These are phyloP conservation scores for Oxycera nigricornis DNA, from an alignment of 2,888 invertebrate genomes.

Conservation along the genomic window DNA sequence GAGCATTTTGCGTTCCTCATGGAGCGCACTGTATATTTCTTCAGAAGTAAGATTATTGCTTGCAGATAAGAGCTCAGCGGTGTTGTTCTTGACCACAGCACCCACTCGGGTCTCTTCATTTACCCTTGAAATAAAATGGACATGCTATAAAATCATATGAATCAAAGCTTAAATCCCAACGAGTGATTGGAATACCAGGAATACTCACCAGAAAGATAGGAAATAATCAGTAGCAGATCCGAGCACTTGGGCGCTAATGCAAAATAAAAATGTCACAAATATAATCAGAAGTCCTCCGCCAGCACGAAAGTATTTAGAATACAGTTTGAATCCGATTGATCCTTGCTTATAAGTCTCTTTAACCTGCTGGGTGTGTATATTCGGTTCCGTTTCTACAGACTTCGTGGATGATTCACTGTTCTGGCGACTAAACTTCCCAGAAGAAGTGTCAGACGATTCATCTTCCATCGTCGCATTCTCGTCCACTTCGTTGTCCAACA, in stretches of 20 bases:
- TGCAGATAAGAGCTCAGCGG: background rate
- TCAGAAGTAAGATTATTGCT: too few species aligned
- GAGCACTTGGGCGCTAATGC: constrained; percentile 71
- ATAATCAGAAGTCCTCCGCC: constrained; percentile 73
- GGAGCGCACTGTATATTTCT: too few species aligned
- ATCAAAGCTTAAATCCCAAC: background rate
- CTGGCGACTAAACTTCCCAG: constrained; percentile 56
- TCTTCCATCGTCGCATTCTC: constrained; percentile 55
- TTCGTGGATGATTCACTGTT: constrained; percentile 62
- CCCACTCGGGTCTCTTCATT: constrained; percentile 68
- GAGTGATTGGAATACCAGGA: background rate
- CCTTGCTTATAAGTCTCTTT: constrained; percentile 71
- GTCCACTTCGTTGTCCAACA: constrained; percentile 65
- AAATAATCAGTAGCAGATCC: constrained; percentile 82
- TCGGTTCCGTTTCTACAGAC: constrained; percentile 68
- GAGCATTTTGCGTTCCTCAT: constrained; percentile 50
- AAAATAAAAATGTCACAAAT: constrained; percentile 68
- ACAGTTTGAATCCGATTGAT: constrained; percentile 67
- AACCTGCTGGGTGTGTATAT: too few species aligned
- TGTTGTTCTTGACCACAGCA: background rate
- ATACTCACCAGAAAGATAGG: constrained; percentile 71
- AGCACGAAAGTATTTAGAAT: constrained; percentile 74
- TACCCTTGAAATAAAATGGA: constrained; percentile 63
- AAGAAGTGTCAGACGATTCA: constrained; percentile 54
- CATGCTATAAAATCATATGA: background rate